Evolutionary conservation across 2,888 invertebrate genomes (phyloP), one percentile per base, ranked within the genome.

Genomic region (Acrocyrtus sp.): DNA sequence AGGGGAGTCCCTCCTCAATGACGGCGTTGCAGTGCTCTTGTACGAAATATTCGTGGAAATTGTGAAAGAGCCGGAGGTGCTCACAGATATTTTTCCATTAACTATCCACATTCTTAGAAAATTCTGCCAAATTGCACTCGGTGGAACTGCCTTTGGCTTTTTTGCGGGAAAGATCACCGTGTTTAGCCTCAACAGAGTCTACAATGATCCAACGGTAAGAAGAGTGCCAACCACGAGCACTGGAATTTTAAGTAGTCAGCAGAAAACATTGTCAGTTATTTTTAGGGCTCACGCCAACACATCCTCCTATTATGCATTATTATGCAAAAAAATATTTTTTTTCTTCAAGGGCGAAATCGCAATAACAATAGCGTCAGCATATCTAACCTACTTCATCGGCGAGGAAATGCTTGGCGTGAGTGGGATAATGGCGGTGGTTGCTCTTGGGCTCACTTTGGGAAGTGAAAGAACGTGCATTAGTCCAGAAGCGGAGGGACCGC

Each of bases 1-100:
- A 77, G 86, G 86, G 1, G 86, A 86, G 78, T 85, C 85, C 0
- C 78, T 86, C 61, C 77, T 86, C 12, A 86, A 86, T 76, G 85
- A 86, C 80, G 86, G 86, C 6, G 83, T 85, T 22, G 77, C 77
- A 5, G 75, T 77, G 26, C 67, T 77, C 4, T 57, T 77, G 8
- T 77, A 56, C 22, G 73, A 75, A 22, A 73, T 77, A 4, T 77
- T 77, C 34, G 22, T 56, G 0, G 70, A 77, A 26, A 60, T 77
- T 1, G 51, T 75, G 0, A 58, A 63, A 19, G 56, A 39, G 3
- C 26, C 39, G 47, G 54, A 27, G 53, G 39, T 10, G 2, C 15
- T 6, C 41, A 27, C 6, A 43, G 15, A 8, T 24, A 27, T 10
- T 21, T 19, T n/a, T 51, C 50, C 17, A 56, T 39, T 12, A 47